These are phyloP conservation scores for Silurus glanis DNA, from an alignment of 2,113 vertebrate genomes.

Conservation along the genomic window DNA sequence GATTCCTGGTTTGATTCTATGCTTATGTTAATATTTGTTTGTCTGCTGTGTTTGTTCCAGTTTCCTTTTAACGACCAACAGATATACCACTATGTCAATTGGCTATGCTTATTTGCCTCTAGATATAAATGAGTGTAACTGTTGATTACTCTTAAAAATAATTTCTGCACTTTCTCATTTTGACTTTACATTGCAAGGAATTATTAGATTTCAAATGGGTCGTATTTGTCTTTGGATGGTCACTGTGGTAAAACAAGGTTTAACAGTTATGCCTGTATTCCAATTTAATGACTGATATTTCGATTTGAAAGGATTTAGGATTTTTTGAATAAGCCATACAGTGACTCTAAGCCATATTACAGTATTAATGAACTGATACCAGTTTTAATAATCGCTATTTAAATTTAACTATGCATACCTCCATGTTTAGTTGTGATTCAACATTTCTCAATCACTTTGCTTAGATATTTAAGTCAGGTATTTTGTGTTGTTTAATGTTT, in stretches of 20 bases:
- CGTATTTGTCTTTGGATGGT: background rate
- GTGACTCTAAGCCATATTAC: background rate
- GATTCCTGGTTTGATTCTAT: background rate
- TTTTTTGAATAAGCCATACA: background rate
- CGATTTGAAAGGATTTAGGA: background rate
- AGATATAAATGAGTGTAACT: background rate
- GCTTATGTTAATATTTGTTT: background rate
- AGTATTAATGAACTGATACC: background rate
- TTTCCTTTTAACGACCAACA: background rate
- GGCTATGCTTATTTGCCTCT: background rate
- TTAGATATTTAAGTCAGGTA: background rate
- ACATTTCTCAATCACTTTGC: background rate
- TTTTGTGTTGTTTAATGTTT: background rate
- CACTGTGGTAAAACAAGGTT: background rate
- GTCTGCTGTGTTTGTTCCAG: background rate
- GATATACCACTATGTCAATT: background rate
- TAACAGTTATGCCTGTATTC: background rate
- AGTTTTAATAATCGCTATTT: background rate
- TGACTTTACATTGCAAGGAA: background rate
- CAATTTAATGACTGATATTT: background rate
- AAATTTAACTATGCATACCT: background rate
- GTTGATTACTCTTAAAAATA: background rate
- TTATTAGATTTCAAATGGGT: background rate
- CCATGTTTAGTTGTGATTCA: background rate
- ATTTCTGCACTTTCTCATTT: background rate